These are phyloP conservation scores for Nyctereutes procyonoides DNA, from an alignment of 2,113 vertebrate genomes.

Conservation along the genomic window DNA sequence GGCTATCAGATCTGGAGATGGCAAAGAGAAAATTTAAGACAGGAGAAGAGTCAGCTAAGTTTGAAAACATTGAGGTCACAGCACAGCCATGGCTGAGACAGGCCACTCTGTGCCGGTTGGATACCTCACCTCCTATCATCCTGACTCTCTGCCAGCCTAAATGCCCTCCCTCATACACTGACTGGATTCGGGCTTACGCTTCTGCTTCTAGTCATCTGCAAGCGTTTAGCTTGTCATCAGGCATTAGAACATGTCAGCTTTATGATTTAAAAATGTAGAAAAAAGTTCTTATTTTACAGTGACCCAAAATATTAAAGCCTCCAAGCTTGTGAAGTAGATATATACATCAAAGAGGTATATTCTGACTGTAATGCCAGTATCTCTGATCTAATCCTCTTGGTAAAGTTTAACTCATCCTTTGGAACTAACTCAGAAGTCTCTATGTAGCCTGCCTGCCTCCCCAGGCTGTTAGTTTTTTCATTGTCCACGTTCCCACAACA, in stretches of 20 bases:
- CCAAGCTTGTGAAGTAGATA: neutral
- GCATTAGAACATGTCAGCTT: neutral
- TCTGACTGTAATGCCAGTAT: neutral
- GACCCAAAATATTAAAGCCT: slow-evolving; percentile 1
- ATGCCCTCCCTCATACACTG: neutral
- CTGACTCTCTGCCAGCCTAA: neutral
- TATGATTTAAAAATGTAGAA: neutral
- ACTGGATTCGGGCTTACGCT: neutral
- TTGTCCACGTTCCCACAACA: neutral
- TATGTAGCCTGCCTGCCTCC: neutral
- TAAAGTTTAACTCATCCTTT: slow-evolving; percentile 28
- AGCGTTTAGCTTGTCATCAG: neutral
- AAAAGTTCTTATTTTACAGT: neutral
- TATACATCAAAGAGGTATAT: slow-evolving; percentile 10
- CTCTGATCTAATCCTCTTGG: neutral
- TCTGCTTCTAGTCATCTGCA: neutral
- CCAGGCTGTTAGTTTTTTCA: neutral
- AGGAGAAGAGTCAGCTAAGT: neutral
- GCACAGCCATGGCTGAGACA: neutral
- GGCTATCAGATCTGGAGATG: neutral
- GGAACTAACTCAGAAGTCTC: slow-evolving; percentile 1
- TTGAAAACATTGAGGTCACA: neutral
- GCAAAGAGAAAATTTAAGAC: neutral
- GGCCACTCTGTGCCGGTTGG: neutral
- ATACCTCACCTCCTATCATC: neutral